A percentile compares a stretch with the other conserved stretches of the same genome.
phyloP scores from a whole-genome alignment of 2,113 vertebrate genomes.

The Bos javanicus region DNA sequence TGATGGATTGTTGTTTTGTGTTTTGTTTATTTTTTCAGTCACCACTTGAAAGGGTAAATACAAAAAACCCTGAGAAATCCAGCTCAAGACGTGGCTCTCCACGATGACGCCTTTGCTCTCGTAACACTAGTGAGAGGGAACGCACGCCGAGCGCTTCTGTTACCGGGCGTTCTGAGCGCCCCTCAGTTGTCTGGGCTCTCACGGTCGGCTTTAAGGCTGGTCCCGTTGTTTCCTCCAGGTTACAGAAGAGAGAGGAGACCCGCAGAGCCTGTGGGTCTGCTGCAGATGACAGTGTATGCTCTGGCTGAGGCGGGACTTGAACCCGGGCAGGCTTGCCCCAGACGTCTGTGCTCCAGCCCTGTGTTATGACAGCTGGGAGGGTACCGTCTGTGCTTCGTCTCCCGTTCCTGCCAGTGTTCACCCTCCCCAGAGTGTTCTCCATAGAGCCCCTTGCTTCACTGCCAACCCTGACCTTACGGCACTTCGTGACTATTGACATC shows the following conservation, averaged over 20 bases:
- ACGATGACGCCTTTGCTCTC: neutral
- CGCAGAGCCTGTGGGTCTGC: neutral
- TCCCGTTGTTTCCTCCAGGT: neutral
- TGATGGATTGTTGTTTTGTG: neutral
- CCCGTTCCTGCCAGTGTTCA: rapidly evolving
- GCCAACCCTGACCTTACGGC: neutral
- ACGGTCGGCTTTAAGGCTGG: neutral
- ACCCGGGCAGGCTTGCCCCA: neutral
- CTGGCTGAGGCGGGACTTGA: rapidly evolving
- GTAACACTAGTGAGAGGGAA: too few relatives aligned
- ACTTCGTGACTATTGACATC: neutral
- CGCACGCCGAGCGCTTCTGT: neutral
- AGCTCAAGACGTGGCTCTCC: neutral
- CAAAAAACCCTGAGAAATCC: neutral
- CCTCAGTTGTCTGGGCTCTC: neutral
- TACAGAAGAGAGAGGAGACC: neutral
- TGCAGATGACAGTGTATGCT: neutral
- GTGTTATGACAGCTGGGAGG: rapidly evolving
- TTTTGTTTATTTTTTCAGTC: neutral
- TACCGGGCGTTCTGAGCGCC: neutral
- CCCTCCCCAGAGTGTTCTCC: neutral
- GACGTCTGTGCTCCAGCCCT: rapidly evolving
- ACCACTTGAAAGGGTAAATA: neutral
- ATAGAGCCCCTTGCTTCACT: neutral
- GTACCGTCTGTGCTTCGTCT: rapidly evolving